Evolutionary conservation across 2,797 vertebrate species (phyloP).

Genomic region (Lacerta agilis): DNA sequence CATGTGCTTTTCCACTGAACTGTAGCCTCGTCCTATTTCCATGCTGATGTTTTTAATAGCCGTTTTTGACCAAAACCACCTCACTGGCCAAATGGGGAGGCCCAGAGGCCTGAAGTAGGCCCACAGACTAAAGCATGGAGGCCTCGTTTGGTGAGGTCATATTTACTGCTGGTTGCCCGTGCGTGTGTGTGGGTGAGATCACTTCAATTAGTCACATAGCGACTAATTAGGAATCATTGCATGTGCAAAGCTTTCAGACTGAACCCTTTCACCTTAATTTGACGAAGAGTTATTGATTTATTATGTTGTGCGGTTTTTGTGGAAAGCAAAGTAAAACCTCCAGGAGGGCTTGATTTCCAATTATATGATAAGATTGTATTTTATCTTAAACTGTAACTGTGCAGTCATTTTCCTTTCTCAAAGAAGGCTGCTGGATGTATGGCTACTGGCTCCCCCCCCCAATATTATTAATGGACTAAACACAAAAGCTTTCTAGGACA

Average conservation of each 20-base stretch:
- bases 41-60: background rate
- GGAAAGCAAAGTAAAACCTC: background rate
- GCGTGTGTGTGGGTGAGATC: background rate
- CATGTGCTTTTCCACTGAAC: background rate
- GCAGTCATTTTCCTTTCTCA: slow-evolving; percentile 1
- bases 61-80: too few relatives aligned
- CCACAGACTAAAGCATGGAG: background rate
- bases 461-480: slow-evolving; percentile 31
- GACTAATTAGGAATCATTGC: background rate
- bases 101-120: too few relatives aligned
- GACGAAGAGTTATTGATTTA: background rate
- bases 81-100: too few relatives aligned
- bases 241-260: background rate
- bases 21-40: too few relatives aligned
- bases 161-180: background rate
- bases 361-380: background rate
- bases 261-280: background rate
- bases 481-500: background rate
- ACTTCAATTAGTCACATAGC: too few relatives aligned
- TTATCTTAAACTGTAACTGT: background rate
- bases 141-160: background rate
- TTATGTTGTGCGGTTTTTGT: background rate
- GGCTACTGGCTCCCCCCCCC: background rate
- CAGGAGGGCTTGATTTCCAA: background rate
- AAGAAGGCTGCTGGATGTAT: background rate